Evolutionary conservation across 2,888 invertebrate genomes (phyloP).

Genomic region (Xanthia icteritia): DNA sequence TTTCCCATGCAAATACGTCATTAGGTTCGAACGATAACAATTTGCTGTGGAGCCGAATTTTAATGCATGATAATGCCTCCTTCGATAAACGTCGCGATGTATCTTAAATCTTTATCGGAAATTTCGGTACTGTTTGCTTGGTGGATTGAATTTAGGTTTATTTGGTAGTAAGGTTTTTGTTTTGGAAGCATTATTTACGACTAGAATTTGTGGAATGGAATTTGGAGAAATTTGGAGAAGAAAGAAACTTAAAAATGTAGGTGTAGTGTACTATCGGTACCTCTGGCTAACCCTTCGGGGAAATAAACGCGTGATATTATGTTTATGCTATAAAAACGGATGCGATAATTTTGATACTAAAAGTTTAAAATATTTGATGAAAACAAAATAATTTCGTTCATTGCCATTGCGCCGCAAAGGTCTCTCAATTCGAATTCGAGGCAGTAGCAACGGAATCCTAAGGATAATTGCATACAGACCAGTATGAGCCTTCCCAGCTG

Average conservation of each 20-base stretch:
- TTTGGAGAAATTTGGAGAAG: too few species aligned
- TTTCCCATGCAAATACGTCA: slow-evolving; percentile 86
- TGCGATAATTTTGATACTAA: not conserved
- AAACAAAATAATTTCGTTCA: not conserved
- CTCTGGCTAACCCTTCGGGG: too few species aligned
- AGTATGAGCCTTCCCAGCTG: too few species aligned
- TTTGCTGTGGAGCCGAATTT: slow-evolving; percentile 80
- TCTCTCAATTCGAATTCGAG: too few species aligned
- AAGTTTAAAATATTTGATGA: not conserved
- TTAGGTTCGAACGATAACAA: slow-evolving; percentile 81
- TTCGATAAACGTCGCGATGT: slow-evolving; percentile 63
- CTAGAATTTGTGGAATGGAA: not conserved
- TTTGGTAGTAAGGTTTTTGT: slow-evolving; percentile 28
- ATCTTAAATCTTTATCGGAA: slow-evolving; percentile 57
- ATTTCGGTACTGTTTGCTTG: slow-evolving; percentile 50
- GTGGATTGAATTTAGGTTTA: slow-evolving; percentile 54
- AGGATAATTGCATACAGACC: too few species aligned
- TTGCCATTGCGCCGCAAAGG: not conserved
- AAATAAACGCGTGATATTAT: too few species aligned
- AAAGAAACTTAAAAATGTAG: too few species aligned
- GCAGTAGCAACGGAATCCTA: too few species aligned
- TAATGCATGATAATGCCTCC: slow-evolving; percentile 79
- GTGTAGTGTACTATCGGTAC: too few species aligned
- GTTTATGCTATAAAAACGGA: not conserved
- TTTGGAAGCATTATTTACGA: slow-evolving; percentile 3